phyloP scores from a whole-genome alignment of 2,888 invertebrate genomes.

The Xylota segnis region DNA sequence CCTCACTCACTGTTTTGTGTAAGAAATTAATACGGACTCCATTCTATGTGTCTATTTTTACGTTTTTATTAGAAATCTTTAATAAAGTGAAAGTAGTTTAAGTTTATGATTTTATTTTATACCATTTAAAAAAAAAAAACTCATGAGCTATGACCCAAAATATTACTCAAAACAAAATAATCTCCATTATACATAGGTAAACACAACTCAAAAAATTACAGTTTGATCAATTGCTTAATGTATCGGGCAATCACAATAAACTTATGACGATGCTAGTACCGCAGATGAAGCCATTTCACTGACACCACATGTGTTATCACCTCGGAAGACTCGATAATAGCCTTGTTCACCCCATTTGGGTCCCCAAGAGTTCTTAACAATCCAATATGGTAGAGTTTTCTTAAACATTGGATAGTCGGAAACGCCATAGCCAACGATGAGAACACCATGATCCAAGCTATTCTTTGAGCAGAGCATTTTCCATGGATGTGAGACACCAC shows the following conservation, averaged over 20 bases:
- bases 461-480: conserved; percentile 91
- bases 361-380: conserved; percentile 98
- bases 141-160: conserved; percentile 15
- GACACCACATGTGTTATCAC: conserved; percentile 96
- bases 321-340: conserved; percentile 96
- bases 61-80: conserved; percentile 44
- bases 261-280: conserved; percentile 84
- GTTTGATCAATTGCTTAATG: conserved; percentile 43
- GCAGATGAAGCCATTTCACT: conserved; percentile 96
- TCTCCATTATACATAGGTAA: conserved; percentile 12
- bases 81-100: conserved; percentile 14
- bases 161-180: conserved; percentile 17
- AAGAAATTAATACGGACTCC: too few species aligned
- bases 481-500: conserved; percentile 97
- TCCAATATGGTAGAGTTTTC: conserved; percentile 94
- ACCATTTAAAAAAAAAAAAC: conserved; percentile 17
- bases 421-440: conserved; percentile 96
- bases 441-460: conserved; percentile 96
- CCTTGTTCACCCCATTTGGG: conserved; percentile 96
- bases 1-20: too few species aligned
- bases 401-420: conserved; percentile 92
- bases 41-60: background rate
- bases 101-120: conserved; percentile 26
- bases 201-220: conserved; percentile 25
- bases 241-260: conserved; percentile 1